These are phyloP conservation scores for Okapia johnstoni DNA, from an alignment of 2,113 vertebrate species.

Conservation along the genomic window DNA sequence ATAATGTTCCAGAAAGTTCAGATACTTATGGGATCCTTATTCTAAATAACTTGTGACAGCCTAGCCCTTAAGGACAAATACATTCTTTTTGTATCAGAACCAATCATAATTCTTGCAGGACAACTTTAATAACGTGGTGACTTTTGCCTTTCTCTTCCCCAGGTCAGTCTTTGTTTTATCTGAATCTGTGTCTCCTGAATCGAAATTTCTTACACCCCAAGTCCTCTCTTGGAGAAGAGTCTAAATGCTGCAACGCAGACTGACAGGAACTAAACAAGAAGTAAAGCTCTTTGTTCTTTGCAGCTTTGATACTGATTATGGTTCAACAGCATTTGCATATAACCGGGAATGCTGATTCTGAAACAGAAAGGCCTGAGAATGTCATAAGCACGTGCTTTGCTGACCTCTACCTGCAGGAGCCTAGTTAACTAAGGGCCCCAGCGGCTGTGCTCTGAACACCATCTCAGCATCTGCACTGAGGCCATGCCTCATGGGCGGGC, in stretches of 20 bases:
- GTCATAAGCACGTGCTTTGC: not conserved
- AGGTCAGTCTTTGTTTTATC: not conserved
- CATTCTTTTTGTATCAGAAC: not conserved
- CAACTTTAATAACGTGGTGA: not conserved
- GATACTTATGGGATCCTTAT: not conserved
- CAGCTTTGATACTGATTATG: not conserved
- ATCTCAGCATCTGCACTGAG: not conserved
- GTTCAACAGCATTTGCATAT: not conserved
- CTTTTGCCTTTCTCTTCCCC: not conserved
- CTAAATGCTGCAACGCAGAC: no score
- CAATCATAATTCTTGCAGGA: not conserved
- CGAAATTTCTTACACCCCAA: not conserved
- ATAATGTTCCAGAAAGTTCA: not conserved
- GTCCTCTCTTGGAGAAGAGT: not conserved
- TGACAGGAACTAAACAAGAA: not conserved
- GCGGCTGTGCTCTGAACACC: not conserved
- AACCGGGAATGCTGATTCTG: not conserved
- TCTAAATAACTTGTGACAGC: not conserved
- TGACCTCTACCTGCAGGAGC: not conserved
- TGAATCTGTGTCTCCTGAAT: not conserved
- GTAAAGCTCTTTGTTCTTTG: not conserved
- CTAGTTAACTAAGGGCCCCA: not conserved
- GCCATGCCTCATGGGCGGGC: not conserved
- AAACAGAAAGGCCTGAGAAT: not conserved
- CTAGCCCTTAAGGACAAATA: not conserved